Evolutionary conservation across 2,888 invertebrate genomes (phyloP), one percentile per base, ranked within the genome.

Genomic region (Lasioglossum calceatum): DNA sequence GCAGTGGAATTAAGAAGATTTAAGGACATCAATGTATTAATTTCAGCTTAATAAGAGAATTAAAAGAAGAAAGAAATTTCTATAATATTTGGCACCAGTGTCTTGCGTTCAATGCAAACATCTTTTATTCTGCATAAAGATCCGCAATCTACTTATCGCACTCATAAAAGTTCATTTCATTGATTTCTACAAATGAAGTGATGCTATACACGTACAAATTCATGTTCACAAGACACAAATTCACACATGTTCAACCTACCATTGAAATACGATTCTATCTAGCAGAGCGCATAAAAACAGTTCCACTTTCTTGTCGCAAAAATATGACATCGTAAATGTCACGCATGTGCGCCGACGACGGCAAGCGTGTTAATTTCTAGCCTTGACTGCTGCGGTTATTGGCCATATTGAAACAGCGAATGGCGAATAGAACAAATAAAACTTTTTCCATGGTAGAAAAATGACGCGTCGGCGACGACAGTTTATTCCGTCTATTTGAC

Each of bases 291-390:
- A 32, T 32, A 27, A 32, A 32, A 14, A 61, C 27, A 27, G 61
- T 7, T 5, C 16, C 16, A 64, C 61, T 64, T 64, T 64, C 61
- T 32, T 64, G 7, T 32, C 61, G 32, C 16, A 64, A 64, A 64
- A 64, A 64, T 64, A 32, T 16, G 61, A n/a, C 27, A 64, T n/a
- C 61, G 61, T 64, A 64, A 64, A 64, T 32, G 61, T 32, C 61
- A 32, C 27, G 16, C 12, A 0, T 5, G 61, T 7, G 14, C 61
- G 16, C 2, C 1, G 32, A 14, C 32, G 27, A 64, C 61, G 27
- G 61, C 32, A 32, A 32, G 1, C 61, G 61, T 16, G 61, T n/a
- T 64, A 64, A 64, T 32, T 32, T 64, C 61, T 32, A 64, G 14
- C 27, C 61, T 14, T 7, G 27, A 14, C 61, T 32, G 61, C 61